Evolutionary conservation across 2,888 invertebrate species (phyloP).

Genomic region (Parnassius glacialis): DNA sequence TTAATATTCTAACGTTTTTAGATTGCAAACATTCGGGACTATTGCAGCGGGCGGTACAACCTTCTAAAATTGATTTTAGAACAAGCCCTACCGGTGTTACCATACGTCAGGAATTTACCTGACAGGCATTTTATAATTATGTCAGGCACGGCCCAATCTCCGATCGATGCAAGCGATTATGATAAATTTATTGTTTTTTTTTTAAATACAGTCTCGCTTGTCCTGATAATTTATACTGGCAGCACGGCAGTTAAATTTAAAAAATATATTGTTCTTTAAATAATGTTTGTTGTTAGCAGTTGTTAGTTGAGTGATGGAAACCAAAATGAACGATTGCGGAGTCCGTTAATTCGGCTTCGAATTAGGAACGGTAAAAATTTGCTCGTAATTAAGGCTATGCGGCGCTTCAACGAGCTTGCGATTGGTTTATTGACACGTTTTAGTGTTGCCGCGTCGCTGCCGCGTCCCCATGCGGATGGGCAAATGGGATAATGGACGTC

Average conservation of each 20-base stretch:
- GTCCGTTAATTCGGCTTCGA: constrained; percentile 43
- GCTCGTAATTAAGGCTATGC: constrained; percentile 43
- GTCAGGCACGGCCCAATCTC: constrained; percentile 11
- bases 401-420: constrained; percentile 39
- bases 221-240: no score
- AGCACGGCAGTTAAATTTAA: no score
- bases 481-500: constrained; percentile 80
- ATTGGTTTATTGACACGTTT: constrained; percentile 73
- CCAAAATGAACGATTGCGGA: no score
- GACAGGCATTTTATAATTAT: constrained; percentile 17
- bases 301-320: constrained; percentile 4
- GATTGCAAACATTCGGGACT: constrained; percentile 35
- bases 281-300: background rate
- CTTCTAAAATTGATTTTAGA: constrained; percentile 51
- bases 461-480: constrained; percentile 77
- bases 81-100: constrained; percentile 49
- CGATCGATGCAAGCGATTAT: constrained; percentile 1
- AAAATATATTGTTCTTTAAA: no score
- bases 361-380: constrained; percentile 57
- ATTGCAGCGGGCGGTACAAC: constrained; percentile 40
- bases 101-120: constrained; percentile 12
- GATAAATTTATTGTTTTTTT: no score
- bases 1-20: constrained; percentile 49
- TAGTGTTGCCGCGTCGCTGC: constrained; percentile 32
- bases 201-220: no score